phyloP scores from a whole-genome alignment of 2,797 vertebrate genomes.

The Coluber constrictor region DNA sequence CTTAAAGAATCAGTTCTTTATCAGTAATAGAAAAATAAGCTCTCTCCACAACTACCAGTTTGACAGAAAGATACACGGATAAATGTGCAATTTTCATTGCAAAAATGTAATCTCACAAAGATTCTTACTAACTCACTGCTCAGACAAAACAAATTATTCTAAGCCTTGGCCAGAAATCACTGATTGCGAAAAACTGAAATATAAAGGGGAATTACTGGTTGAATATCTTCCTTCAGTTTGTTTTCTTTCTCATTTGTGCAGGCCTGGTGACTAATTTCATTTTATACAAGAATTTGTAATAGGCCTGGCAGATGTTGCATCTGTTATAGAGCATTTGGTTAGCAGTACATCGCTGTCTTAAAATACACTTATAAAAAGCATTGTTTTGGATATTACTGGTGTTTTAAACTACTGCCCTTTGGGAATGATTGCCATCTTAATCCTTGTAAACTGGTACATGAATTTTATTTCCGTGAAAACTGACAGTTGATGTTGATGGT shows the following conservation, averaged over 20 bases:
- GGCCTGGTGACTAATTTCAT: slow-evolving; percentile 61
- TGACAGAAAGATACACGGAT: neutral
- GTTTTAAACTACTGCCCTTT: slow-evolving; percentile 38
- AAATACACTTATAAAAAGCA: slow-evolving; percentile 51
- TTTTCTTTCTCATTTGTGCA: slow-evolving; percentile 59
- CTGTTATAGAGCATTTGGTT: slow-evolving; percentile 54
- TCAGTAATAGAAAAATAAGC: neutral
- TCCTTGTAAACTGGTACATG: slow-evolving; percentile 41
- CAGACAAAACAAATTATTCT: slow-evolving; percentile 48
- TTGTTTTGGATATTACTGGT: neutral
- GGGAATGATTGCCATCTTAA: slow-evolving; percentile 39
- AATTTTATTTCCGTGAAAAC: slow-evolving; percentile 33
- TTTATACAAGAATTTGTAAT: slow-evolving; percentile 64
- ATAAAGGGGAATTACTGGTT: slow-evolving; percentile 52
- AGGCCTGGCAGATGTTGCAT: slow-evolving; percentile 59
- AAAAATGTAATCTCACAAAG: neutral
- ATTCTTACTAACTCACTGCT: slow-evolving; percentile 41
- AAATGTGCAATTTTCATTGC: neutral
- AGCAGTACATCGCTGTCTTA: slow-evolving; percentile 45
- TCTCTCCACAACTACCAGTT: neutral
- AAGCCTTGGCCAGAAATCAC: slow-evolving; percentile 52
- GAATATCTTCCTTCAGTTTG: slow-evolving; percentile 57
- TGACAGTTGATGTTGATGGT: slow-evolving; percentile 46
- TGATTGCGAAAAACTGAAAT: neutral
- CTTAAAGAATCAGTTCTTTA: neutral